Conservation (phyloP, 2,888 invertebrate genomes). For the Cosmia trapezina region DNA sequence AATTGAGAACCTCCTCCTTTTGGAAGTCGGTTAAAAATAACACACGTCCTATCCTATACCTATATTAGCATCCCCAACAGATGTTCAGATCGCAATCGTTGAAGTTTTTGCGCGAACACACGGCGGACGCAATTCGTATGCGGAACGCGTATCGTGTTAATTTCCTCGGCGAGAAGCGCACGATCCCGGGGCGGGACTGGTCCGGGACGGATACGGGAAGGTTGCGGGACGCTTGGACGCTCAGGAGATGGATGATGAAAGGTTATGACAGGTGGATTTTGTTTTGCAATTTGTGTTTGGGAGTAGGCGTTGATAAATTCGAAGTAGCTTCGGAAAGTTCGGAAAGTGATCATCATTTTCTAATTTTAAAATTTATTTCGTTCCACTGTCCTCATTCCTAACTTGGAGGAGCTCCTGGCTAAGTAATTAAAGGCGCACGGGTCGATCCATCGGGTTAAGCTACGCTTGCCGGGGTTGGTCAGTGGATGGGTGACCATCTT, state of each 20-base stretch:
- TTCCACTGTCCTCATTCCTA: no score
- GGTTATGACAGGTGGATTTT: constrained; percentile 61
- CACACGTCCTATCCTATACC: neutral
- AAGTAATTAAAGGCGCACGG: no score
- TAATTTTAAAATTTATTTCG: no score
- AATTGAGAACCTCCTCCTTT: no score
- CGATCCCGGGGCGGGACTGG: constrained; percentile 40
- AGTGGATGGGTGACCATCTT: no score
- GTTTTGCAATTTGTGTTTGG: constrained; percentile 57
- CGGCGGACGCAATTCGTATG: constrained; percentile 61
- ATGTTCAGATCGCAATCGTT: constrained; percentile 52
- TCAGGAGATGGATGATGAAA: constrained; percentile 73
- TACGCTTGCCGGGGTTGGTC: no score
- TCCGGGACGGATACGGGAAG: constrained; percentile 60
- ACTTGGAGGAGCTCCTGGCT: no score
- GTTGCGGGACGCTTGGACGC: constrained; percentile 70
- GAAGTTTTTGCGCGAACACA: constrained; percentile 53
- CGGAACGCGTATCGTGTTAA: constrained; percentile 71
- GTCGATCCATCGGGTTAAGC: no score
- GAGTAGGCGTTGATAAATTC: constrained; percentile 15
- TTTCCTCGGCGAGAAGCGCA: constrained; percentile 68
- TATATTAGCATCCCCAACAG: constrained; percentile 26
- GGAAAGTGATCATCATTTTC: no score
- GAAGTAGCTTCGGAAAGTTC: neutral
- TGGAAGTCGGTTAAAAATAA: no score